Evolutionary conservation across 2,888 invertebrate genomes (phyloP).

Genomic region (Nemotelus nigrinus): DNA sequence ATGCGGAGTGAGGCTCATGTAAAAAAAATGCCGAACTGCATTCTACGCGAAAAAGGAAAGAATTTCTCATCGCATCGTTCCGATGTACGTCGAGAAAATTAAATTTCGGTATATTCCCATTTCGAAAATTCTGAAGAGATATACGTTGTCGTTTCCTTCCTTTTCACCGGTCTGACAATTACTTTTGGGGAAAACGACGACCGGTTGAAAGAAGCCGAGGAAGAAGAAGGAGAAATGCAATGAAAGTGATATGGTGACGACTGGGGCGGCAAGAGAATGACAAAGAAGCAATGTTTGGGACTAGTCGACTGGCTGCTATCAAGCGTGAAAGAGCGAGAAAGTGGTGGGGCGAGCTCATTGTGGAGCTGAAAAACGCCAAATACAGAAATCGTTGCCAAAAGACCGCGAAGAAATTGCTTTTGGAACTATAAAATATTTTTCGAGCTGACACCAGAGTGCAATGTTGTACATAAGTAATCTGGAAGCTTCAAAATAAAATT

Average conservation of each 20-base stretch:
- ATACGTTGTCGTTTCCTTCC: constrained; percentile 1
- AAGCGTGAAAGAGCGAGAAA: no score
- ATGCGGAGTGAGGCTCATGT: constrained; percentile 7
- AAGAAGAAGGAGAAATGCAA: background rate
- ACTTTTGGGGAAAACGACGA: background rate
- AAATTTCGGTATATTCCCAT: constrained; percentile 28
- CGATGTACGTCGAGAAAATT: constrained; percentile 17
- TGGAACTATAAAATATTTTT: constrained; percentile 52
- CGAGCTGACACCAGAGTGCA: constrained; percentile 51
- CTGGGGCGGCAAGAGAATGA: background rate
- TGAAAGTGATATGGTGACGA: background rate
- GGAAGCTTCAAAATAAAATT: background rate
- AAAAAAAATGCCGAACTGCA: constrained; percentile 18
- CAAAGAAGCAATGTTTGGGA: background rate
- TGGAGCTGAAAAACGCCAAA: constrained; percentile 31
- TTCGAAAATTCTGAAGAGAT: background rate
- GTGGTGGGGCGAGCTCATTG: background rate
- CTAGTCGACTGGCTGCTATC: no score
- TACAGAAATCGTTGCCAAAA: constrained; percentile 33
- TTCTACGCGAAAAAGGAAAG: background rate
- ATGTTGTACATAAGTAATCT: constrained; percentile 51
- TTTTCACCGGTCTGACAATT: constrained; percentile 10
- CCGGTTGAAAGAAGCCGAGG: background rate
- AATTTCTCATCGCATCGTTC: constrained; percentile 10
- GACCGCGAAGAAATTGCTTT: constrained; percentile 46